phyloP scores from a whole-genome alignment of 2,888 invertebrate genomes.

The Willowsia nigromaculata region DNA sequence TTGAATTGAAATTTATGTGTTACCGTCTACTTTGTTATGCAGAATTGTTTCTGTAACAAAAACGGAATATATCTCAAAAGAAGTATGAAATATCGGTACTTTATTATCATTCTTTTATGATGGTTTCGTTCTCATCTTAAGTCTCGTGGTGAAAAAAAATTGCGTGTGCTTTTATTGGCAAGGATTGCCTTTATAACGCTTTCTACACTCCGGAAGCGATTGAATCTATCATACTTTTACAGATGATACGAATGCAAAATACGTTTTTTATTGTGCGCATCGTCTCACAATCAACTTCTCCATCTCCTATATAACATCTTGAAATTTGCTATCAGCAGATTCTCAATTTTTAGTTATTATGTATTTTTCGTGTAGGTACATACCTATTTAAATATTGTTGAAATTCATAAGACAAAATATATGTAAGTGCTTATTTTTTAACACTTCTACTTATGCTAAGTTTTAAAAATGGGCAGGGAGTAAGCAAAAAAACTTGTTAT shows the following conservation, averaged over 20 bases:
- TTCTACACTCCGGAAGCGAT: slow-evolving; percentile 71
- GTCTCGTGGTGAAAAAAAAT: slow-evolving; percentile 36
- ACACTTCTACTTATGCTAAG: background rate
- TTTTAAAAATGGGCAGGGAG: background rate
- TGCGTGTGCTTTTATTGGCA: slow-evolving; percentile 51
- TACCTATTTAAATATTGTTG: background rate
- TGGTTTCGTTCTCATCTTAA: background rate
- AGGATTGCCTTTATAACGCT: slow-evolving; percentile 55
- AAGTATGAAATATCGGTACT: slow-evolving; percentile 45
- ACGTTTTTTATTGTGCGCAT: background rate
- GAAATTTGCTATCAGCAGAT: too few relatives aligned
- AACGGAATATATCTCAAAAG: slow-evolving; percentile 44
- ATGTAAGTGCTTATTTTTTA: slow-evolving; percentile 8
- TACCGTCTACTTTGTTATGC: background rate
- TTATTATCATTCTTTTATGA: background rate
- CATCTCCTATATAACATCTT: too few relatives aligned
- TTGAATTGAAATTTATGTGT: background rate
- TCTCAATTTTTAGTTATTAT: slow-evolving; percentile 21
- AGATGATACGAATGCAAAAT: background rate
- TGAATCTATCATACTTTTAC: slow-evolving; percentile 48
- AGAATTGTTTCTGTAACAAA: slow-evolving; percentile 40
- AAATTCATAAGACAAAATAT: background rate
- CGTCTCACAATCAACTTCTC: background rate
- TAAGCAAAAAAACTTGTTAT: background rate
- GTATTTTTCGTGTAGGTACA: background rate